Evolutionary conservation across 2,797 vertebrate genomes (phyloP).

Genomic region (Coregonus suidteri): DNA sequence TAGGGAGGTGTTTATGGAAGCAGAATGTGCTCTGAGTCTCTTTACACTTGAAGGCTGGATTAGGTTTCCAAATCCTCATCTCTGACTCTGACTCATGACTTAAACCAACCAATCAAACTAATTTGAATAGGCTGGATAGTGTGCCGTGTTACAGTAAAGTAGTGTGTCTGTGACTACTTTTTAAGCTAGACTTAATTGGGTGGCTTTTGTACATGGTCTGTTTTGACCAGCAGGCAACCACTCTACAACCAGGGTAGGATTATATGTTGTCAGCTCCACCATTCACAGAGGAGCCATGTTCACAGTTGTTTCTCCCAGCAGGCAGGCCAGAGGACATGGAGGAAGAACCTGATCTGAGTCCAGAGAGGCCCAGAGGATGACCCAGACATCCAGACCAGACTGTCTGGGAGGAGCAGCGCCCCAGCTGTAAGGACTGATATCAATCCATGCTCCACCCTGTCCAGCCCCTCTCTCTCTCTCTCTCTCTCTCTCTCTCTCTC

Average conservation of each 20-base stretch:
- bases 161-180: not conserved
- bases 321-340: slow-evolving; percentile 67
- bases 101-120: not conserved
- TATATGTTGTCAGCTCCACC: slow-evolving; percentile 43
- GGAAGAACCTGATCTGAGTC: slow-evolving; percentile 70
- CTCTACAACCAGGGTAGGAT: not conserved
- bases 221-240: too few relatives aligned
- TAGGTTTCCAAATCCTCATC: not conserved
- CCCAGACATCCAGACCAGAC: slow-evolving; percentile 59
- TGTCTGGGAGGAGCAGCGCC: slow-evolving; percentile 11
- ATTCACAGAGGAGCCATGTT: slow-evolving; percentile 65
- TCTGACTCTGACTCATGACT: not conserved
- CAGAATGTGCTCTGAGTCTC: too few relatives aligned
- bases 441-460: slow-evolving; percentile 22
- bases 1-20: not conserved
- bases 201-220: too few relatives aligned
- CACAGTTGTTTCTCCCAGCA: slow-evolving; percentile 60
- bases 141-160: not conserved
- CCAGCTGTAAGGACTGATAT: too few relatives aligned
- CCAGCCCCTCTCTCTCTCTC: not conserved
- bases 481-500: too few relatives aligned
- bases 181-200: too few relatives aligned
- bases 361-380: slow-evolving; percentile 67
- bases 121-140: not conserved
- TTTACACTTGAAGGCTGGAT: not conserved